Percentiles rank a stretch among this genome's conserved stretches.
Conservation (phyloP, 64 coral and sea anemone species). For the Hydrozoanthus tunicans region DNA sequence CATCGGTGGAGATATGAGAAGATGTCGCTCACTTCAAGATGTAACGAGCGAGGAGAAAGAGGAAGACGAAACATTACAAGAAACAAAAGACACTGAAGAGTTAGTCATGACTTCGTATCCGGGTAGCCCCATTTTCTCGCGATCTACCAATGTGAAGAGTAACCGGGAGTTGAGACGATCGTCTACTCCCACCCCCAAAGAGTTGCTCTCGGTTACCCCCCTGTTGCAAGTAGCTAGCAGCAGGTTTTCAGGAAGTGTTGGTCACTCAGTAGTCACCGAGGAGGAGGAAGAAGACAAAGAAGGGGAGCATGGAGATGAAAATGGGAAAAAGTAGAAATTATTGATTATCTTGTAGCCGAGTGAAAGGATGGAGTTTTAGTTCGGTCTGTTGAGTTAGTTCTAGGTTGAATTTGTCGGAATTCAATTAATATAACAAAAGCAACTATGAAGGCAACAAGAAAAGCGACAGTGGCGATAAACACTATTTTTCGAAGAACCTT, state of each 20-base stretch:
- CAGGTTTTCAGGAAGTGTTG: slow-evolving; percentile 25
- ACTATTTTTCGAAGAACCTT: too few relatives aligned
- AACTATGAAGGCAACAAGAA: too few relatives aligned
- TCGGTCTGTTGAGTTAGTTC: too few relatives aligned
- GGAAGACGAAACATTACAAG: background rate
- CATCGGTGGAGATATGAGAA: slow-evolving; percentile 23
- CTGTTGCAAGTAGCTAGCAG: slow-evolving; percentile 17
- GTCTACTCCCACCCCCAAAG: slow-evolving; percentile 32
- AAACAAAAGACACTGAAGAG: background rate
- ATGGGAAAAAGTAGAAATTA: background rate
- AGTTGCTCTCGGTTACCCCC: slow-evolving; percentile 45
- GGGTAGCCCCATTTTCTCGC: background rate
- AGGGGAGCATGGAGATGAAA: background rate
- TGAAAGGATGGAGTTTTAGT: too few relatives aligned
- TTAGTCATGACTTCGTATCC: slow-evolving; percentile 17
- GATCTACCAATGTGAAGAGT: background rate
- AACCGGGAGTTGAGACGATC: slow-evolving; percentile 41
- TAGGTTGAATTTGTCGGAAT: too few relatives aligned
- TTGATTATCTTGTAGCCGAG: background rate
- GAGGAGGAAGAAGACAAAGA: slow-evolving; percentile 20
- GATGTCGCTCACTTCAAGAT: slow-evolving; percentile 38
- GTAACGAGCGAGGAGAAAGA: background rate
- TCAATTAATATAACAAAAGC: too few relatives aligned
- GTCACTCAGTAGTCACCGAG: slow-evolving; percentile 18
- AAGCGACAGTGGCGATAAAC: too few relatives aligned